Base-by-base conservation (phyloP, 2,113 vertebrate species). In the Coturnix japonica region DNA sequence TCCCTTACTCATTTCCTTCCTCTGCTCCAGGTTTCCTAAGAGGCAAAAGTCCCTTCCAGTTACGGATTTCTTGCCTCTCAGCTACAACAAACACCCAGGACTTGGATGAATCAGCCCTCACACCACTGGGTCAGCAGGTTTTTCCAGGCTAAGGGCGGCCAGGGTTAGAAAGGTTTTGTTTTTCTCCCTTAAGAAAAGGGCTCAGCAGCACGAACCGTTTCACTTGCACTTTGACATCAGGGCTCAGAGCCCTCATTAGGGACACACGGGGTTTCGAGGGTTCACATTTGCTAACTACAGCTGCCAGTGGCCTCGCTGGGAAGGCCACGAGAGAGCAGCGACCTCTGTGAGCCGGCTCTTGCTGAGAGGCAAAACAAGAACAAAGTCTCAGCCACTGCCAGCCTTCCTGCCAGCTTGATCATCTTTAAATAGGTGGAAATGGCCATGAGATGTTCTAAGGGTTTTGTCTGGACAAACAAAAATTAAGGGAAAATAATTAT, bases 381-480 rank as follows among this genome's bases (percentile, higher is more conserved):
- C 95, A 96, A 96, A 96, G 87, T 91, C 91, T 93, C 89, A 0
- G 0, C 79, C 0, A 4, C 91, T 96, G 94, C 95, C 92, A 94
- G 96, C 89, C 79, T 96, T 96, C 95, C 94, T 95, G 92, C 87
- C 94, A 95, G 95, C 78, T 91, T 91, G 93, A 93, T 95, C 82
- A 81, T 94, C 95, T 95, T 92, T 94, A 94, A 96, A 97, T 94
- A 94, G 92, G 89, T 95, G 94, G 92, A 96, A 95, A 94, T 94
- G 84, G 91, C 92, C 94, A 92, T 96, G 94, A 95, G 95, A 95
- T 95, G 94, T 94, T 96, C 91, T 93, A 91, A 95, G 86, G 88
- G 67, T 37, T 94, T 94, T 95, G 87, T 95, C 79, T 93, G 91
- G 85, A 95, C 87, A 89, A 96, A 95, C 89, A 93, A 94, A 95